A percentile compares a stretch with the other conserved stretches of the same genome.
phyloP scores from a whole-genome alignment of 2,797 vertebrate genomes.

The Myotis myotis region DNA sequence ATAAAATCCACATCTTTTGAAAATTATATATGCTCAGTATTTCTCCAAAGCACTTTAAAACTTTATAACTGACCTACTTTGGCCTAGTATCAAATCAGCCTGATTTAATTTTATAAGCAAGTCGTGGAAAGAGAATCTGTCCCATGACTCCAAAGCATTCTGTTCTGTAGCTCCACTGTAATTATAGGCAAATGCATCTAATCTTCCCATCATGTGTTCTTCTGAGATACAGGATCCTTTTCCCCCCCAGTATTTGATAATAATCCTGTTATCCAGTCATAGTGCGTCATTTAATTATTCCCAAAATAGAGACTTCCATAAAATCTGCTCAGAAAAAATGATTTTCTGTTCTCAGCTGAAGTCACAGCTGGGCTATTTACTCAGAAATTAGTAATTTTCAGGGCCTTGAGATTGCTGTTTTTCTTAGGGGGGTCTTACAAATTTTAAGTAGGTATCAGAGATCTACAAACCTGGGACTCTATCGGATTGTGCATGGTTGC shows the following conservation, averaged over 20 bases:
- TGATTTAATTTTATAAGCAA: conserved; percentile 70
- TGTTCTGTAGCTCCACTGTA: conserved; percentile 66
- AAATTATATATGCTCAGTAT: conserved; percentile 64
- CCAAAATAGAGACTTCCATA: conserved; percentile 74
- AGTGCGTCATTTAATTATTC: conserved; percentile 72
- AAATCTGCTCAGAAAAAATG: conserved; percentile 67
- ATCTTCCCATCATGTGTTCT: conserved; percentile 62
- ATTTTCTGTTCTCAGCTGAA: conserved; percentile 63
- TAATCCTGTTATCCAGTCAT: conserved; percentile 70
- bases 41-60: conserved; percentile 61
- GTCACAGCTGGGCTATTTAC: conserved; percentile 66
- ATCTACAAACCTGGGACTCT: not conserved
- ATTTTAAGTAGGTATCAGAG: not conserved
- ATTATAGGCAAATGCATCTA: conserved; percentile 71
- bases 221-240: conserved; percentile 56
- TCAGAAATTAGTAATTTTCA: conserved; percentile 63
- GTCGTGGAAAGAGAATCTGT: conserved; percentile 66
- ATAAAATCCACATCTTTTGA: conserved; percentile 48
- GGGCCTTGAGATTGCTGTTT: conserved; percentile 41
- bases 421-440: not conserved
- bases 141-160: conserved; percentile 54
- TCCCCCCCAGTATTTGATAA: conserved; percentile 54
- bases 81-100: conserved; percentile 63
- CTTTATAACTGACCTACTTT: conserved; percentile 63
- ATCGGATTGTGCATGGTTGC: not conserved